Base-by-base conservation (phyloP, 2,797 vertebrate genomes). In the Ispidina lecontei region DNA sequence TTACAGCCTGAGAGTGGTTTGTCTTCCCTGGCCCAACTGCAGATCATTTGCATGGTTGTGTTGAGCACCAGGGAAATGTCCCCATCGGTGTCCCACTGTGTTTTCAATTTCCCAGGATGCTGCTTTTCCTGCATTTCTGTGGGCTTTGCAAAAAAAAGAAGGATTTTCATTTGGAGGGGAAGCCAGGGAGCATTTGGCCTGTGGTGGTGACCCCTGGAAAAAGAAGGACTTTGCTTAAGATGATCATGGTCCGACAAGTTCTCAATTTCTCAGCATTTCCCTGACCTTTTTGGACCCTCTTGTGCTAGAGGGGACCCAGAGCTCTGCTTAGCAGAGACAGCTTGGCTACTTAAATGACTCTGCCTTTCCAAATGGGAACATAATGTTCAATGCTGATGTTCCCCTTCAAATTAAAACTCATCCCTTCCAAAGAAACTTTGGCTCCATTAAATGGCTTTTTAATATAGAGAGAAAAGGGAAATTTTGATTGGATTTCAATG, bases 401-500 rank as follows among this genome's bases (percentile, higher is more conserved):
- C 74, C 72, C 54, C 37, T 26, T 65, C 64, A 87, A 89, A 87
- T 85, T 63, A 85, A 85, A 93, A 29, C 41, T 22, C 4, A 78
- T 90, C 23, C 51, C 15, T 92, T 91, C 54, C 69, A 78, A 80
- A 74, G 33, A 18, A 81, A 19, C 51, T 89, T 88, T 87, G 31
- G 29, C 51, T 89, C 12, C 0, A 2, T 80, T 69, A 92, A 86
- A 92, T 62, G 64, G 31, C 43, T 90, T 74, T 91, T 79, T 63
- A 79, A 60, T 79, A 87, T 4, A 19, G 14, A 56, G 11, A 64
- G 23, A 78, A 72, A 90, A 87, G 44, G 4, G 63, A 89, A 59
- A 29, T 52, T 87, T 79, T 91, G 54, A 70, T 84, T 92, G 55
- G 68, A 46, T 84, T 85, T 89, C 79, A 49, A 54, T 70, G n/a